Base-by-base conservation (phyloP, 2,888 invertebrate species). In the Chironomus riparius region DNA sequence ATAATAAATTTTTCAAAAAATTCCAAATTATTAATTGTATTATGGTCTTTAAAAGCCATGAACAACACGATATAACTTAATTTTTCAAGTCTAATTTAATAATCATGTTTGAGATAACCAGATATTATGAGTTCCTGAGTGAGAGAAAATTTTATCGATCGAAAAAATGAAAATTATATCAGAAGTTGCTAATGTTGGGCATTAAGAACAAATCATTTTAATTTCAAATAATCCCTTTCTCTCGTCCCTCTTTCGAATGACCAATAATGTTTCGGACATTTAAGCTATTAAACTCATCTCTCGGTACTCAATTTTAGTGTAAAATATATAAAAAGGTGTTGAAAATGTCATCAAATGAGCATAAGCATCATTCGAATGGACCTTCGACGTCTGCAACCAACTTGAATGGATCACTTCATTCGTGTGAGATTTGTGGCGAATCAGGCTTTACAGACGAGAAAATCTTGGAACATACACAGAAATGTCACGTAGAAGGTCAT, bases 371-470 rank as follows among this genome's bases (percentile, higher is more conserved):
- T 12, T 10, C 4, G 10, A 74, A 68, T 74, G 74, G 21, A 21
- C 72, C 72, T 13, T 72, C 72, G 38, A 38, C 72, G 5, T 72
- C 72, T 10, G 13, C 50, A 50, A n/a, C 56, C 18, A 56, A 56
- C n/a, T 38, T 38, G 10, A 62, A 71, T 56, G 56, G 72, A n/a
- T 3, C 72, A 10, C 38, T 38, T n/a, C 79, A 89, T 82, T 88
- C 90, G 76, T 94, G 94, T 84, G 92, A 94, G 84, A 91, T 94
- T 78, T 94, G 94, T 83, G 93, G 93, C n/a, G 88, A 91, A 78
- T 92, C 92, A 80, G 92, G 92, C 21, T 86, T 94, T 77, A 89
- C 89, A 77, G 92, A 92, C 81, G 92, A 92, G 78, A 89, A 91
- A 79, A 91, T 94, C 89, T 85, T 92, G 78, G 86, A 89, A 21